These are phyloP conservation scores for Gorsachius magnificus DNA, from an alignment of 2,797 vertebrate species.

Conservation along the genomic window DNA sequence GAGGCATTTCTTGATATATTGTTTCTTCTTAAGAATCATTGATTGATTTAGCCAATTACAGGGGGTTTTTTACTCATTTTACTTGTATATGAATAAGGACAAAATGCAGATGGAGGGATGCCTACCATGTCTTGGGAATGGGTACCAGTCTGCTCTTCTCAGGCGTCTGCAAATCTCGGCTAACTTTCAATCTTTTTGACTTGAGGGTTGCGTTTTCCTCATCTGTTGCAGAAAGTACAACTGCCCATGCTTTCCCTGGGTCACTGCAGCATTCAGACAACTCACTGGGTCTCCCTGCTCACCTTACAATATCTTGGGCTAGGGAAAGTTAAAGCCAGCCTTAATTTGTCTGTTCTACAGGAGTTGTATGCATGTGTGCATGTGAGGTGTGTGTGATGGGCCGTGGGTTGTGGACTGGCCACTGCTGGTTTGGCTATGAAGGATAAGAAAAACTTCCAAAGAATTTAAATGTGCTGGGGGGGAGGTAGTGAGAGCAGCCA, in stretches of 20 bases:
- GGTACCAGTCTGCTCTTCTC: background rate
- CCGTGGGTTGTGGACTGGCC: background rate
- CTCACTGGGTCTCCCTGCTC: background rate
- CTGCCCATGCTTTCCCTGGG: background rate
- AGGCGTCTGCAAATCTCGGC: background rate
- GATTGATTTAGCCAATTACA: background rate
- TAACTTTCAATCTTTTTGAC: background rate
- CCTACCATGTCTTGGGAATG: accelerated
- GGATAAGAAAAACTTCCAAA: background rate
- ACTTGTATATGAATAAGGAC: background rate
- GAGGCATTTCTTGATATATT: background rate
- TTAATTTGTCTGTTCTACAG: background rate
- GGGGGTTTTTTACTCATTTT: background rate
- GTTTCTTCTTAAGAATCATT: background rate
- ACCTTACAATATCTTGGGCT: background rate
- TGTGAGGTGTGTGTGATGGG: background rate
- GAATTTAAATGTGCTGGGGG: background rate
- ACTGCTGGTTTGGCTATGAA: background rate
- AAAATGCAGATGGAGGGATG: background rate
- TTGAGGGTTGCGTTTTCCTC: background rate
- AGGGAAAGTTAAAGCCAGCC: background rate
- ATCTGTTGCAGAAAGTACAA: background rate
- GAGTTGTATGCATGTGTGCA: background rate
- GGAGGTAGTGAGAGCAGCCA: background rate
- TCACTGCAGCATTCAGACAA: background rate